phyloP scores from a whole-genome alignment of 1,140 invertebrate genomes.

The Drosophila pruinosa region DNA sequence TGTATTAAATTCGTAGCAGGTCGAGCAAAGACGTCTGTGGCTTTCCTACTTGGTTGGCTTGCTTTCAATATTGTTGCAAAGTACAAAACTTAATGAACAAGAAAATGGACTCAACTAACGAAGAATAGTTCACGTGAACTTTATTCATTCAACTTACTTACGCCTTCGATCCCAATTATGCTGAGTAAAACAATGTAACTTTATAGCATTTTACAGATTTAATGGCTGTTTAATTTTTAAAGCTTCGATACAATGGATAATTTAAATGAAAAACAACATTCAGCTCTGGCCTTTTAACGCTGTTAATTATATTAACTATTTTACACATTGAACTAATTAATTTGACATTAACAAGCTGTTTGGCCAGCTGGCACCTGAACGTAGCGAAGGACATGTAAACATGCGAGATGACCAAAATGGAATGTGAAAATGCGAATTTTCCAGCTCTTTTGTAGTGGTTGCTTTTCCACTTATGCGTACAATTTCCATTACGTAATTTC shows the following conservation, averaged over 20 bases:
- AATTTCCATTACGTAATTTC: constrained; percentile 29
- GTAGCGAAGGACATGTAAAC: neutral
- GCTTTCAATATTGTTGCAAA: too few species aligned
- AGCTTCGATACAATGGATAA: neutral
- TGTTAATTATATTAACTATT: constrained; percentile 24
- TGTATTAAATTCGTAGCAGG: too few species aligned
- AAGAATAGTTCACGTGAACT: too few species aligned
- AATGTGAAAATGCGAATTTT: constrained; percentile 21
- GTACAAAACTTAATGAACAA: too few species aligned
- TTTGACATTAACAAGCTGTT: constrained; percentile 27
- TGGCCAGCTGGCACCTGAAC: neutral
- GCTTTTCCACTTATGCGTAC: neutral
- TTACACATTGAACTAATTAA: constrained; percentile 24
- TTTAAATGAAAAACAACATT: neutral
- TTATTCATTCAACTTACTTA: neutral
- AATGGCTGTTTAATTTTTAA: neutral
- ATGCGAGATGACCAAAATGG: neutral
- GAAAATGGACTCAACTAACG: too few species aligned
- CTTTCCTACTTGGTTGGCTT: too few species aligned
- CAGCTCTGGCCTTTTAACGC: neutral
- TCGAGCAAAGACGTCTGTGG: too few species aligned
- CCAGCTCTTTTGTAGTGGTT: neutral
- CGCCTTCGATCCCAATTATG: too few species aligned
- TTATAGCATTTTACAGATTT: neutral
- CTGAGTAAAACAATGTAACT: neutral